These are phyloP conservation scores for Sinocyclocheilus maitianheensis DNA, from an alignment of 2,113 vertebrate genomes.

Conservation along the genomic window DNA sequence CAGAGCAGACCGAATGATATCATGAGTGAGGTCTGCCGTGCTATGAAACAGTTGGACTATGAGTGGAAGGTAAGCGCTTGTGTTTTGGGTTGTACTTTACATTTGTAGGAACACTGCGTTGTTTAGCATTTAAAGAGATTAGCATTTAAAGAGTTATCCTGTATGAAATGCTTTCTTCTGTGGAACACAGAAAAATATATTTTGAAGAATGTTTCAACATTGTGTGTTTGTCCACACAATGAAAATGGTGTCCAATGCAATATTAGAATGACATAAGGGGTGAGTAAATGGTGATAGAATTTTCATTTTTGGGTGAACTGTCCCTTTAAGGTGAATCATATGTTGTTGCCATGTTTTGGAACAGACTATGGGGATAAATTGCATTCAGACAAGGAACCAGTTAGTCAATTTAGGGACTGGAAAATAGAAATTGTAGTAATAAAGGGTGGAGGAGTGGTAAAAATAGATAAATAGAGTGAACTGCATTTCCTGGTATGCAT, in stretches of 20 bases:
- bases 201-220: background rate
- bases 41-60: slow-evolving; percentile 97
- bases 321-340: background rate
- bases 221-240: background rate
- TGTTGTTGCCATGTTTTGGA: background rate
- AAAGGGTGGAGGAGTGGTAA: background rate
- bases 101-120: no score
- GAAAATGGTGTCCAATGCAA: background rate
- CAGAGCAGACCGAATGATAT: slow-evolving; percentile 97
- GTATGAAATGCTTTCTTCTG: background rate
- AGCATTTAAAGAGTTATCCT: background rate
- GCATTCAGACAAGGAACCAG: background rate
- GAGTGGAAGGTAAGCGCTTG: slow-evolving; percentile 91
- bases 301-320: background rate
- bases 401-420: background rate
- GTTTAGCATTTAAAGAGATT: background rate
- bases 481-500: background rate
- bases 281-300: background rate
- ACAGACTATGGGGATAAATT: background rate
- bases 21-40: slow-evolving; percentile 96
- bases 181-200: background rate
- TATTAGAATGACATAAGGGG: background rate
- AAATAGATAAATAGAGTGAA: background rate
- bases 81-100: background rate
- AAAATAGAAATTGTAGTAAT: background rate